Evolutionary conservation across 2,113 vertebrate species (phyloP).

Genomic region (Phoenicopterus ruber): DNA sequence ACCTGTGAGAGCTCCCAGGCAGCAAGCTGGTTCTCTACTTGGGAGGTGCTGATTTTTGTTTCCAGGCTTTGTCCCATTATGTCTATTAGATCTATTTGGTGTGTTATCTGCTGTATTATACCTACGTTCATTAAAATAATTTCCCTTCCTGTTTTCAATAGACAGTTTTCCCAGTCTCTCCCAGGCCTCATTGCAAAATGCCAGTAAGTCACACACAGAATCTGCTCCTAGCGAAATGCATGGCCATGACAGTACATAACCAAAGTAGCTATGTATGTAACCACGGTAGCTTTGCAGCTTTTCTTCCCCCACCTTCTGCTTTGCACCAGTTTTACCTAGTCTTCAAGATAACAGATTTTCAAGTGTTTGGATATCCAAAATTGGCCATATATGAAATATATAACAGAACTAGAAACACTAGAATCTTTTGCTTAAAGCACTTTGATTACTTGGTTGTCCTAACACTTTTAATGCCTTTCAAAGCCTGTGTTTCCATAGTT

Average conservation of each 20-base stretch:
- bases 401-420: not conserved
- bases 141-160: constrained; percentile 75
- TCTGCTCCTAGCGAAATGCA: not conserved
- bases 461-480: not conserved
- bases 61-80: not conserved
- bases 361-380: not conserved
- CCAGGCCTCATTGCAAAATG: constrained; percentile 91
- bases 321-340: not conserved
- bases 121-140: not conserved
- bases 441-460: not conserved
- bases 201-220: constrained; percentile 78
- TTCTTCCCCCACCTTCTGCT: not conserved
- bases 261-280: not conserved
- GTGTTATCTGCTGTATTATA: not conserved
- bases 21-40: not conserved
- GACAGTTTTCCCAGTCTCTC: constrained; percentile 89
- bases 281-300: not conserved
- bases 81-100: not conserved
- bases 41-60: not conserved
- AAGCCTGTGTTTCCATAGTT: not conserved
- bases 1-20: not conserved
- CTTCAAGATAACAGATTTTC: not conserved
- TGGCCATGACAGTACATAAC: not conserved
- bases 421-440: not conserved
- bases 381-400: not conserved